Conservation (phyloP, 1,140 invertebrate genomes). For the Cotesia glomerata region DNA sequence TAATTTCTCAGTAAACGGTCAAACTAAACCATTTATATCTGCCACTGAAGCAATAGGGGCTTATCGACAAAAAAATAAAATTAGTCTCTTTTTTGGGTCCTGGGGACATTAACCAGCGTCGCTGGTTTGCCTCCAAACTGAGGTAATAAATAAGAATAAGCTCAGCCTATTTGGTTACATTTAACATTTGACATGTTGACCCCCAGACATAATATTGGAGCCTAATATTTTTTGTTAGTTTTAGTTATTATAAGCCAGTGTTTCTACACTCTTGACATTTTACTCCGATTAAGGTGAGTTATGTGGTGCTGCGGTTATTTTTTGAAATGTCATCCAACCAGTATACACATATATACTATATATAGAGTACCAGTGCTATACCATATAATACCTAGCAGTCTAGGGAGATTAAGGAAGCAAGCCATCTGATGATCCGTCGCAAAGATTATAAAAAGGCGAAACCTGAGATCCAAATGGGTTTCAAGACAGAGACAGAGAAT, state of each 20-base stretch:
- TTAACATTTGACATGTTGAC: not conserved
- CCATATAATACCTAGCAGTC: too few relatives aligned
- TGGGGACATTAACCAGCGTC: not conserved
- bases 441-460: slow-evolving; percentile 4
- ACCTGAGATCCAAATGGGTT: slow-evolving; percentile 1
- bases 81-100: not conserved
- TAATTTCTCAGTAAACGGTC: not conserved
- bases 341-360: not conserved
- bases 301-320: too few relatives aligned
- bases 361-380: not conserved
- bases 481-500: slow-evolving; percentile 1
- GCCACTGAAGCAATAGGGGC: not conserved
- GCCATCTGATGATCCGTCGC: not conserved
- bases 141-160: too few relatives aligned
- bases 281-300: not conserved
- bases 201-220: not conserved
- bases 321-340: too few relatives aligned
- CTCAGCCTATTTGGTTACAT: not conserved
- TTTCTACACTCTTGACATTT: slow-evolving; percentile 5
- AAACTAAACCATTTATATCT: not conserved
- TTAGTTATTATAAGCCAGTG: not conserved
- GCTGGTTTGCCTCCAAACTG: not conserved
- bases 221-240: not conserved
- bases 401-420: not conserved
- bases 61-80: not conserved